Evolutionary conservation across 2,113 vertebrate genomes (phyloP).

Genomic region (Scomber scombrus): DNA sequence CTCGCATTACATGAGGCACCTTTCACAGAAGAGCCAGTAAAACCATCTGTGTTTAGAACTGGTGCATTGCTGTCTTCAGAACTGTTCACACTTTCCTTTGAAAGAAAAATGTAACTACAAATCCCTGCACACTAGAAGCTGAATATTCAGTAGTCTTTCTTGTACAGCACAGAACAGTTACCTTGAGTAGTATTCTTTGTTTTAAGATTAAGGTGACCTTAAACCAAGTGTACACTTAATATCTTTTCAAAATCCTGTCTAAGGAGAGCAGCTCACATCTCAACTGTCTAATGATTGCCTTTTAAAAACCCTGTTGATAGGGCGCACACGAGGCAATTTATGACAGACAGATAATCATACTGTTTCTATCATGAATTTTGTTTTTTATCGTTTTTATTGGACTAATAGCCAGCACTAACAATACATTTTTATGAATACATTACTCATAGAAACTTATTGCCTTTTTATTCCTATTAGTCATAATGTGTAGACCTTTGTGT

Average conservation of each 20-base stretch:
- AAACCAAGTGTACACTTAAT: neutral
- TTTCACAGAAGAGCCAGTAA: slow-evolving; percentile 36
- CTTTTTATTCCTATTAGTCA: neutral
- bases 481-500: slow-evolving; percentile 12
- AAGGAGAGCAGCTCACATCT: too few species aligned
- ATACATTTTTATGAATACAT: slow-evolving; percentile 16
- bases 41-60: slow-evolving; percentile 33
- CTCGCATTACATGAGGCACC: slow-evolving; percentile 25
- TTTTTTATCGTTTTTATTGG: slow-evolving; percentile 12
- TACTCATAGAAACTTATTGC: slow-evolving; percentile 8
- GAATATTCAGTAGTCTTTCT: slow-evolving; percentile 3
- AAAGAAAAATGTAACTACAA: slow-evolving; percentile 18
- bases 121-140: neutral
- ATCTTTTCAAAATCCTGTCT: too few species aligned
- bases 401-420: slow-evolving; percentile 15
- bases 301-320: too few species aligned
- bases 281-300: too few species aligned
- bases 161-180: slow-evolving; percentile 14
- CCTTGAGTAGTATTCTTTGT: slow-evolving; percentile 1
- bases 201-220: slow-evolving; percentile 47
- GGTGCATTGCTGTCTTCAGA: slow-evolving; percentile 4
- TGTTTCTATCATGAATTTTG: slow-evolving; percentile 23
- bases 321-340: too few species aligned
- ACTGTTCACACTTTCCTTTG: slow-evolving; percentile 3
- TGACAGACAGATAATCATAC: neutral